Base-by-base conservation (phyloP, 2,888 invertebrate genomes). In the Pteria penguin region DNA sequence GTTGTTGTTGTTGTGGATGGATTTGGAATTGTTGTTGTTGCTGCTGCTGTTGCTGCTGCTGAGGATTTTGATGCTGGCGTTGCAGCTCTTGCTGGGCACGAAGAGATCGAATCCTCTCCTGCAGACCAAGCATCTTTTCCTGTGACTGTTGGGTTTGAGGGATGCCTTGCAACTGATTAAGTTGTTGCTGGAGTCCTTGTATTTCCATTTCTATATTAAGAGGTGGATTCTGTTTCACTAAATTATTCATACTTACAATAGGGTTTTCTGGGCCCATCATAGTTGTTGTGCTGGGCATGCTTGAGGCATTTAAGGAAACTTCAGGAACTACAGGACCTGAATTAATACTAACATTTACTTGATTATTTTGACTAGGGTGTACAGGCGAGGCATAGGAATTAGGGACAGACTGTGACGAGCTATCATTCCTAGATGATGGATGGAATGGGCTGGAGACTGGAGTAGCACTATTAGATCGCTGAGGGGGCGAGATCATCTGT, bases 101-200 rank as follows among this genome's bases (percentile, higher is more conserved):
- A 31, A 90, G 67, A 18, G 86, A 85, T 18, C 89, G 78, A 60
- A 90, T 79, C 18, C 86, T 78, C 72, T 91, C 91, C 73, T 91
- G 90, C 5, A 90, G 75, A 54, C 90, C 90, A 14, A 89, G 79
- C 86, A 90, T 87, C 74, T 90, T 87, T 80, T 90, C 89, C 60
- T 90, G 90, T 11, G 87, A 85, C 76, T 90, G 88, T 65, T 88
- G 89, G 4, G 84, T 87, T 75, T 90, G 90, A 4, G 88, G 90
- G 84, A 89, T 86, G 79, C 79, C 86, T 75, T 87, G 88, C 57
- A 89, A 78, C 80, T 89, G 89, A 72, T 88, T 85, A 18, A 90
- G 83, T 81, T 91, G 90, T 70, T 88, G 88, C 70, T 88, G 89
- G 14, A 90, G 80, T 33, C 84, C 79, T 58, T 87, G 87, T 24